Evolutionary conservation across 1,140 invertebrate genomes (phyloP), one percentile per base, ranked within the genome.

Genomic region (Drosophila azteca): DNA sequence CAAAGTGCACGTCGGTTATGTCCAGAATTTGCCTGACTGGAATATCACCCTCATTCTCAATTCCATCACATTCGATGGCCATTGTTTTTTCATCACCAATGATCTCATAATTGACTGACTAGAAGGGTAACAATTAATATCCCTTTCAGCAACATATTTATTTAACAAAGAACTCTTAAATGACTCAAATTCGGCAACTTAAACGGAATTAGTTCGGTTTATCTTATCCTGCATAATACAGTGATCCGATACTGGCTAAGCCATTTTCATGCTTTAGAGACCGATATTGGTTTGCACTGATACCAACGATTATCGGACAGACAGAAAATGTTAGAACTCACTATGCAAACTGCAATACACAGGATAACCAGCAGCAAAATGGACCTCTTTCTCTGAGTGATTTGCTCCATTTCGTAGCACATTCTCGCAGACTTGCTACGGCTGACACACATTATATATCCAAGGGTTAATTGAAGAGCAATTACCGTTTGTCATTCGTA

Each of bases 401-500:
- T 9, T 20, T 44, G 60, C 22, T 51, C 39, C 61, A 67, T 67
- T 44, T 45, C 8, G 35, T 29, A 20, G 20, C 3, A 31, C 31
- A 8, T 9, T 9, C 22, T 45, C 1, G n/a, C 20, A 26, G 24
- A 58, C 48, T n/a, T 24, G 43, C n/a, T 5, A 9, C 15, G 4
- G 20, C 6, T 58, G 55, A 44, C 41, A 61, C 54, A 53, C 13
- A 74, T 78, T 78, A 78, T 81, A 77, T 20, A 1, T 9, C 7
- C 15, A 22, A 5, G 3, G 5, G 5, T 50, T 61, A 80, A 80
- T 72, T 80, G 77, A 9, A 6, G 13, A 13, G 29, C 75, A 74
- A 83, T 82, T 77, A 77, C 43, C 20, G 44, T n/a, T 24, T 45
- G 49, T 41, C 43, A 57, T 57, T 78, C 58, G 61, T 41, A 69